phyloP scores from a whole-genome alignment of 2,113 vertebrate species.

The Takifugu bimaculatus region DNA sequence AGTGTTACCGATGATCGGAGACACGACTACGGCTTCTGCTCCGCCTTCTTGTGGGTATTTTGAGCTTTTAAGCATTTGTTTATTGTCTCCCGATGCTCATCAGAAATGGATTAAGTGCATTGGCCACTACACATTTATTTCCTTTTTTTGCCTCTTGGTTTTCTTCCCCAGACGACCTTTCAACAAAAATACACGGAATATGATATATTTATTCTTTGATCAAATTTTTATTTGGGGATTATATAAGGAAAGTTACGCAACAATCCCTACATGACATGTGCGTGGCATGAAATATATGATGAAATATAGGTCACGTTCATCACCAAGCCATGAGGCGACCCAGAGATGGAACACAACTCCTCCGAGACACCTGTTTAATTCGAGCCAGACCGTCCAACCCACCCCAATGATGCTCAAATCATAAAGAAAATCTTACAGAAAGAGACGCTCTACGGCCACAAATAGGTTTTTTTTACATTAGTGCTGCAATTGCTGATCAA shows the following conservation, averaged over 20 bases:
- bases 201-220: too few relatives aligned
- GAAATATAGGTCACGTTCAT: slow-evolving; percentile 20
- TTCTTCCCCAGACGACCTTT: background rate
- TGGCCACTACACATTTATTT: background rate
- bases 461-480: too few relatives aligned
- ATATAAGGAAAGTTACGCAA: too few relatives aligned
- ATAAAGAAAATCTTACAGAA: too few relatives aligned
- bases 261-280: background rate
- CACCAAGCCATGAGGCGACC: background rate
- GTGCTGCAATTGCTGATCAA: slow-evolving; percentile 9
- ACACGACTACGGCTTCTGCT: slow-evolving; percentile 13
- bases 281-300: slow-evolving; percentile 6
- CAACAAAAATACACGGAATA: too few relatives aligned
- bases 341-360: slow-evolving; percentile 47
- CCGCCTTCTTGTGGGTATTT: background rate
- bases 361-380: slow-evolving; percentile 48
- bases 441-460: too few relatives aligned
- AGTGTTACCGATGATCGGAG: slow-evolving; percentile 28
- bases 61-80: background rate
- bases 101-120: too few relatives aligned
- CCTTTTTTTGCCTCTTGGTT: background rate
- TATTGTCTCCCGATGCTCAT: too few relatives aligned
- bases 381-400: background rate
- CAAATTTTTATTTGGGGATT: too few relatives aligned
- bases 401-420: background rate